A percentile compares a stretch with the other conserved stretches of the same genome.
Conservation (phyloP, 1,140 invertebrate genomes). For the Chrysoperla carnea region DNA sequence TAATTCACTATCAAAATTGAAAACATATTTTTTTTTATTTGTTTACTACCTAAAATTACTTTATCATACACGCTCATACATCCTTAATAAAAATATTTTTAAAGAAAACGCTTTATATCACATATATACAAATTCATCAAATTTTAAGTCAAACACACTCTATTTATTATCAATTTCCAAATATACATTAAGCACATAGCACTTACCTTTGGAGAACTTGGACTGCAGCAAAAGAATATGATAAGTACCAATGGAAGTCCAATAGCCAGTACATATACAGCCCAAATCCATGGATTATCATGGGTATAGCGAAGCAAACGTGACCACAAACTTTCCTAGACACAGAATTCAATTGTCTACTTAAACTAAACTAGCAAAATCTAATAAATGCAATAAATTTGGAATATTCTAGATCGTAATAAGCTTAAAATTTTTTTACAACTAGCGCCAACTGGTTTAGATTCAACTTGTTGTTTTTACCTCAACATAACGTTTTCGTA, state of each 20-base stretch:
- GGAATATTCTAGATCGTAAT: not conserved
- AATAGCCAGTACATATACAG: conserved; percentile 62
- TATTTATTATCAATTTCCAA: not conserved
- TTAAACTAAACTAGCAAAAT: conserved; percentile 5
- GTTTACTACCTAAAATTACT: no score
- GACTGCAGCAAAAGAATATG: conserved; percentile 66
- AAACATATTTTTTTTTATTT: no score
- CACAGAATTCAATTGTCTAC: conserved; percentile 14
- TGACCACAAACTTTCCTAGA: conserved; percentile 64
- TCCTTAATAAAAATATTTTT: not conserved
- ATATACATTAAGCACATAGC: conserved; percentile 24
- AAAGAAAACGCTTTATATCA: not conserved
- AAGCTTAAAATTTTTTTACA: not conserved
- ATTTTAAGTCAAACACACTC: conserved; percentile 1
- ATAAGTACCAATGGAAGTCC: conserved; percentile 60
- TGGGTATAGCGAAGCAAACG: conserved; percentile 66
- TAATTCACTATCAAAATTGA: no score
- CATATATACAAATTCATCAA: not conserved
- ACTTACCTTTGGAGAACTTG: conserved; percentile 21
- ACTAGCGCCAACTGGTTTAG: no score
- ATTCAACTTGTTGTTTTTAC: conserved; percentile 23
- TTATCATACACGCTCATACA: no score
- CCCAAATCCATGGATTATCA: conserved; percentile 83
- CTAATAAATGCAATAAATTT: conserved; percentile 4
- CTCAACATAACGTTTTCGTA: conserved; percentile 44